phyloP scores from a whole-genome alignment of 2,113 vertebrate species.

The Zapus hudsonius region DNA sequence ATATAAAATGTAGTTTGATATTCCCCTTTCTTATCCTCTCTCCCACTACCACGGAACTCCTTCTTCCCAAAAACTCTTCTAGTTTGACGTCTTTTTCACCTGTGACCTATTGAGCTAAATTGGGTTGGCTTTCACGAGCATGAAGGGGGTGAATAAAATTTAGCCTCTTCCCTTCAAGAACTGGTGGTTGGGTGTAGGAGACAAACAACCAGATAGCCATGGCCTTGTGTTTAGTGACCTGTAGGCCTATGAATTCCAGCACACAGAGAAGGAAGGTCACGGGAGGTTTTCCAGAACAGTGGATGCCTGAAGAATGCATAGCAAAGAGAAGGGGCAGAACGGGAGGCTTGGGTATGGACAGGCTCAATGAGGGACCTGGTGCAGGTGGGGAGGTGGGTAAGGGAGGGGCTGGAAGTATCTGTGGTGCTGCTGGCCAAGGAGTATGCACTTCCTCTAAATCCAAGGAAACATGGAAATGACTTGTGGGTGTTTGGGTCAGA shows the following conservation, averaged over 20 bases:
- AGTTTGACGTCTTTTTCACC: no score
- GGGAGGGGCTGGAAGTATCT: not conserved
- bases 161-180: not conserved
- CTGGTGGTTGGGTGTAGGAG: not conserved
- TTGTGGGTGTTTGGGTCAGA: not conserved
- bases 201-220: not conserved
- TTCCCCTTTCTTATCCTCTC: no score
- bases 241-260: not conserved
- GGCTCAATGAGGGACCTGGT: fast-evolving
- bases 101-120: no score
- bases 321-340: not conserved
- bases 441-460: not conserved
- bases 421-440: not conserved
- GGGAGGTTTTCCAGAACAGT: not conserved
- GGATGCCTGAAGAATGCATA: not conserved
- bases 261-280: not conserved
- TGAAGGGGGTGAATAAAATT: not conserved
- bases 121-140: no score
- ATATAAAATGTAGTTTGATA: no score
- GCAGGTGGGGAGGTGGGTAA: not conserved
- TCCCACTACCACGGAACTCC: no score
- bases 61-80: no score
- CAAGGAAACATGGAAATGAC: not conserved
- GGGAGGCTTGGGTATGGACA: not conserved
- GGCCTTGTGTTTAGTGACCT: not conserved